Percentiles rank a stretch among this genome's conserved stretches.
Conservation (phyloP, 2,888 invertebrate genomes). For the Blastobasis adustella region DNA sequence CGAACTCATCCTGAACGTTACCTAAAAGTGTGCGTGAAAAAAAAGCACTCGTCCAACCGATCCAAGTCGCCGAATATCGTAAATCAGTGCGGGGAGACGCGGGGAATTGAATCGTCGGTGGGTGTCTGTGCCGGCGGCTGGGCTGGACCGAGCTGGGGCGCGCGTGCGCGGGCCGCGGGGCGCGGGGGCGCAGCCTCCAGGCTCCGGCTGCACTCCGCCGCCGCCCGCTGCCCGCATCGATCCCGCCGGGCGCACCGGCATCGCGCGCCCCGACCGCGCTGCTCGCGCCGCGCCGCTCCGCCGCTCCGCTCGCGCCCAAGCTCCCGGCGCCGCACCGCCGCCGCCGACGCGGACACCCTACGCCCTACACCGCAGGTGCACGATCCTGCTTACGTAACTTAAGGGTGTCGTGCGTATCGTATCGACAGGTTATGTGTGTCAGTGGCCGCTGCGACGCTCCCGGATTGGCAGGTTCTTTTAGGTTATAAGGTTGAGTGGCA, state of each 20-base stretch:
- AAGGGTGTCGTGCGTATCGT: conserved; percentile 46
- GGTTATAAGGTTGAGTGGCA: background rate
- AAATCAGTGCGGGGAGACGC: conserved; percentile 57
- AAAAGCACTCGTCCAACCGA: background rate
- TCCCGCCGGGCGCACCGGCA: conserved; percentile 61
- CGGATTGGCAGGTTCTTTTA: background rate
- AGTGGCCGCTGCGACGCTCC: conserved; percentile 20
- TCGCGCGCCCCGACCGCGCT: conserved; percentile 41
- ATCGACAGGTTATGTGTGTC: conserved; percentile 52
- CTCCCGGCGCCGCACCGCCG: conserved; percentile 43
- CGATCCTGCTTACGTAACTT: conserved; percentile 59
- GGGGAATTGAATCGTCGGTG: conserved; percentile 49
- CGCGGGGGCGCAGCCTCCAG: conserved; percentile 55
- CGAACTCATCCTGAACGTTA: too few relatives aligned
- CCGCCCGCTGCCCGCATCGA: conserved; percentile 72
- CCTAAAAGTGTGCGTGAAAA: too few relatives aligned
- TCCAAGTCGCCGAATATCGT: conserved; percentile 34
- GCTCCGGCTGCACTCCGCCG: conserved; percentile 63
- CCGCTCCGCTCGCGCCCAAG: conserved; percentile 48
- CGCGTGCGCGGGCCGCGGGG: conserved; percentile 23
- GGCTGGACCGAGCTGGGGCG: conserved; percentile 23
- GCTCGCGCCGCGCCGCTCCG: conserved; percentile 40
- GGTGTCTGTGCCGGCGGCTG: conserved; percentile 23
- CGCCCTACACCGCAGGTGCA: conserved; percentile 47
- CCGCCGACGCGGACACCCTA: conserved; percentile 37